Percentiles rank a stretch among this genome's conserved stretches.
Evolutionary conservation across 2,113 vertebrate species (phyloP).

Genomic region (Muntiacus muntjak): DNA sequence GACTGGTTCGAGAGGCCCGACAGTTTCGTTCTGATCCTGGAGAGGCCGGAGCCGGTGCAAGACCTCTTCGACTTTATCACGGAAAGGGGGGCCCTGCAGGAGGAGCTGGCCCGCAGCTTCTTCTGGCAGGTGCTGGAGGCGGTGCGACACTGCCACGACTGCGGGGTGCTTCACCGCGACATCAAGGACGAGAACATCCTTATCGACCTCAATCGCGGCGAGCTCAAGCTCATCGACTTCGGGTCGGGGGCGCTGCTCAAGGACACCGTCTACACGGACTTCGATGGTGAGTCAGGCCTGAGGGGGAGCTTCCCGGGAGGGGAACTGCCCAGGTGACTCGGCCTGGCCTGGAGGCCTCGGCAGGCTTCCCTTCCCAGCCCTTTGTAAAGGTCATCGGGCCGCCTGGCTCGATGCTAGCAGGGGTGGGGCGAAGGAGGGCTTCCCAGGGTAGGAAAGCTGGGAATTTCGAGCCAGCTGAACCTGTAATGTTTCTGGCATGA

Average conservation of each 20-base stretch:
- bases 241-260: conserved; percentile 93
- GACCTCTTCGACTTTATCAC: conserved; percentile 96
- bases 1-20: conserved; percentile 94
- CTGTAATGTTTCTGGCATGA: conserved; percentile 43
- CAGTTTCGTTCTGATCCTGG: conserved; percentile 93
- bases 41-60: conserved; percentile 89
- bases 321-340: conserved; percentile 14
- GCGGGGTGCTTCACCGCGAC: conserved; percentile 93
- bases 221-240: conserved; percentile 96
- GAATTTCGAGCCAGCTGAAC: conserved; percentile 34
- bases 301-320: neutral
- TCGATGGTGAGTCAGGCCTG: conserved; percentile 88
- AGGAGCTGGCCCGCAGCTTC: conserved; percentile 90
- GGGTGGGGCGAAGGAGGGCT: conserved; percentile 50
- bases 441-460: neutral
- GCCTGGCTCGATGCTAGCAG: neutral
- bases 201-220: conserved; percentile 87
- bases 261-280: conserved; percentile 95
- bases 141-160: conserved; percentile 90
- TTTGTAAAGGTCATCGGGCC: conserved; percentile 65
- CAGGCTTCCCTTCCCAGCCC: neutral
- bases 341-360: conserved; percentile 19
- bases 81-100: conserved; percentile 87
- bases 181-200: conserved; percentile 96
- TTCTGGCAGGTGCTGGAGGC: conserved; percentile 94